phyloP scores from a whole-genome alignment of 2,797 vertebrate genomes.

The Microtus agrestis region DNA sequence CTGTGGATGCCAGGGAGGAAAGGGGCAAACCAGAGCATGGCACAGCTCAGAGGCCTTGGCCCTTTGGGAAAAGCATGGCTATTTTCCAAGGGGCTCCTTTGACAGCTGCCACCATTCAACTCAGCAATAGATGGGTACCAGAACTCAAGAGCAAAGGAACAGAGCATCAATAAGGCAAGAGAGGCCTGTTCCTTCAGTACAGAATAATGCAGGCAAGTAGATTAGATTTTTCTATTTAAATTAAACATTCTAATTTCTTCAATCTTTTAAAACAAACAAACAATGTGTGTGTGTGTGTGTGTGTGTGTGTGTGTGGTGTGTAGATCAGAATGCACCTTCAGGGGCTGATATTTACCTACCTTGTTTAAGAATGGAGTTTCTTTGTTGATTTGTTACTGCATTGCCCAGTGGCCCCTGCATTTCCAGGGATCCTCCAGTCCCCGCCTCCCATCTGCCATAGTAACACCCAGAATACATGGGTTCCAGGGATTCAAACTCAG shows the following conservation, averaged over 20 bases:
- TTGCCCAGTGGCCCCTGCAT: not conserved
- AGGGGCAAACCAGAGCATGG: not conserved
- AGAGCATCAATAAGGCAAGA: not conserved
- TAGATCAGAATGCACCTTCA: not conserved
- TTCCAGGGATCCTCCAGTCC: not conserved
- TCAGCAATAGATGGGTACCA: not conserved
- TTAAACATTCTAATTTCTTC: not conserved
- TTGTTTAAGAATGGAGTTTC: not conserved
- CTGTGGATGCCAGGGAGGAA: not conserved
- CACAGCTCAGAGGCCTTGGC: not conserved
- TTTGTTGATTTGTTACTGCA: not conserved
- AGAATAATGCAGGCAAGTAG: not conserved
- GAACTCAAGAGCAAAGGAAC: not conserved
- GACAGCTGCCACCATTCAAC: not conserved
- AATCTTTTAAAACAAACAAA: not conserved
- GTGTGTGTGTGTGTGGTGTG: no score
- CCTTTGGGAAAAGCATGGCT: no score
- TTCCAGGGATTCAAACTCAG: not conserved
- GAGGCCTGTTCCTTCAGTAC: not conserved
- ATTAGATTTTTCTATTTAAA: constrained; percentile 8
- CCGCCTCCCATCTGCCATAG: not conserved
- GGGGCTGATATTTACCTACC: not conserved
- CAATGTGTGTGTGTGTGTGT: no score
- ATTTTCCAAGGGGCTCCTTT: not conserved
- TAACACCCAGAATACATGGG: not conserved